Conservation (phyloP, 2,113 vertebrate species). For the Oenanthe melanoleuca region DNA sequence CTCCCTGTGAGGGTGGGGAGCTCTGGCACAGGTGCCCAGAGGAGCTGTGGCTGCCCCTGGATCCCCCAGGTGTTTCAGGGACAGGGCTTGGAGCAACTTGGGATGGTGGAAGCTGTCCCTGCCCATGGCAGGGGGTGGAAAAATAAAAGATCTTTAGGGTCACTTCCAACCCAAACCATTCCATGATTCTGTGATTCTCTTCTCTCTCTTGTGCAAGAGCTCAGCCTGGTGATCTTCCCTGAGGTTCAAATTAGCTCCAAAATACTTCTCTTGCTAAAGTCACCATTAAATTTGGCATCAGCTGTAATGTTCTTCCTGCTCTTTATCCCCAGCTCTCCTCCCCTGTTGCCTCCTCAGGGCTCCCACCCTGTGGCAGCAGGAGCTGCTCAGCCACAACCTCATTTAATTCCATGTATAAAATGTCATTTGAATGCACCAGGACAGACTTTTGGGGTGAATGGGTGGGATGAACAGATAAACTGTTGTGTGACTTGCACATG, state of each 20-base stretch:
- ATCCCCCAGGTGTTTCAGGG: background rate
- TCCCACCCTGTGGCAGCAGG: accelerated
- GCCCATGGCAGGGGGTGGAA: accelerated
- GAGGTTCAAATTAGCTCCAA: background rate
- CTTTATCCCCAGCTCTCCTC: background rate
- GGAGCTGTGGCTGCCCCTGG: background rate
- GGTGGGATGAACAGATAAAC: background rate
- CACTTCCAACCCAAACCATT: background rate
- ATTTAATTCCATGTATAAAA: accelerated
- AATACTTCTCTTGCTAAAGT: background rate
- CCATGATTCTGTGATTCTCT: background rate
- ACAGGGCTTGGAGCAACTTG: accelerated
- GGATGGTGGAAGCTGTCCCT: background rate
- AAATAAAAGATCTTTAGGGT: background rate
- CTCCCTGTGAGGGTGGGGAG: accelerated
- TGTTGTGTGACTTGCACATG: background rate
- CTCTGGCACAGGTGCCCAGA: background rate
- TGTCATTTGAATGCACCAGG: background rate
- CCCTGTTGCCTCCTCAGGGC: accelerated
- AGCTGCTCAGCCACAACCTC: background rate
- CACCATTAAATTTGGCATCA: background rate
- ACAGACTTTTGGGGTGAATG: accelerated
- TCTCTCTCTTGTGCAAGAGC: background rate
- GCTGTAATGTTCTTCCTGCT: background rate
- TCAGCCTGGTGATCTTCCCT: background rate